phyloP scores from a whole-genome alignment of 2,113 vertebrate species.

The Nothobranchius furzeri region DNA sequence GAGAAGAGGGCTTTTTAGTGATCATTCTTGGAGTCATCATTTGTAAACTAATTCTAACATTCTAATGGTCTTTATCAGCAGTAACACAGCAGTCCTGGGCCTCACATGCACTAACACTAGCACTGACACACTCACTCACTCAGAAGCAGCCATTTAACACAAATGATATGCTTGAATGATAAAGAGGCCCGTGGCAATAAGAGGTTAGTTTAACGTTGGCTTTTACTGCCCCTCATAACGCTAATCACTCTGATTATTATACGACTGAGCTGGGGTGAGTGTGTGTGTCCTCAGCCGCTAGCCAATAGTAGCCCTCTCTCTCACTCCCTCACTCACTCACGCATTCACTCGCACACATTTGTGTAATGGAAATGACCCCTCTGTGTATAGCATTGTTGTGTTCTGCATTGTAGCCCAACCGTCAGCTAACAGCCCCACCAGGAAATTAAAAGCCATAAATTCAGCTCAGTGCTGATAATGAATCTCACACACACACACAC shows the following conservation, averaged over 20 bases:
- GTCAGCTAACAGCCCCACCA: conserved; percentile 88
- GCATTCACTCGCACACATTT: conserved; percentile 29
- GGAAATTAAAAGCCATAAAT: conserved; percentile 99
- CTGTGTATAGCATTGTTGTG: conserved; percentile 87
- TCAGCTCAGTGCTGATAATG: conserved; percentile 90
- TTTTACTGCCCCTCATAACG: conserved; percentile 73
- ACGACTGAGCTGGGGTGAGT: conserved; percentile 24
- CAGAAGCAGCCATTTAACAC: conserved; percentile 11
- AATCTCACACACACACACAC: conserved; percentile 37
- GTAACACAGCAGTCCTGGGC: conserved; percentile 32
- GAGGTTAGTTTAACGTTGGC: conserved; percentile 59
- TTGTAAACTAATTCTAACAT: conserved; percentile 54
- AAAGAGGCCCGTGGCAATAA: conserved; percentile 59
- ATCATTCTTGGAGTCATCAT: conserved; percentile 56
- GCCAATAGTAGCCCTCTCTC: conserved; percentile 50
- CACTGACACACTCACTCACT: conserved; percentile 9
- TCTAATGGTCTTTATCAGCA: conserved; percentile 61
- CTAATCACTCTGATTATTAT: conserved; percentile 76
- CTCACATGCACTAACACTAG: conserved; percentile 22
- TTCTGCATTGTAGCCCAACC: conserved; percentile 92
- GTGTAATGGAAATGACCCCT: conserved; percentile 87
- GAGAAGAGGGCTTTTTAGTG: conserved; percentile 6
- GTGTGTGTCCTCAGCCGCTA: conserved; percentile 50
- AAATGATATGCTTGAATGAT: conserved; percentile 48
- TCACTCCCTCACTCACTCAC: conserved; percentile 17